phyloP scores from a whole-genome alignment of 2,113 vertebrate genomes.

The Plecotus auritus region DNA sequence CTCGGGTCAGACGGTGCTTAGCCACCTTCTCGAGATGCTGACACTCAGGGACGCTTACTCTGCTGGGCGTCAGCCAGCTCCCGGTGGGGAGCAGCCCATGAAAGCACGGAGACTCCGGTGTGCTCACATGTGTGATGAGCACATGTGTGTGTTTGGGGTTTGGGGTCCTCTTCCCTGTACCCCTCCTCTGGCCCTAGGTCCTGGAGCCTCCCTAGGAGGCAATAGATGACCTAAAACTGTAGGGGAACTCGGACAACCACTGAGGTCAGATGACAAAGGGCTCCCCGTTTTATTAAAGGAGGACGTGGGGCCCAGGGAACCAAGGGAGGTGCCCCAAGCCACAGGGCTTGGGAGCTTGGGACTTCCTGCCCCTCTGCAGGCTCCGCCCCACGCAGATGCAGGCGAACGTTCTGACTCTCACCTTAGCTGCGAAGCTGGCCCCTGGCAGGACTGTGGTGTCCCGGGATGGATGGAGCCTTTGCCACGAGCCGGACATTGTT shows the following conservation, averaged over 20 bases:
- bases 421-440: neutral
- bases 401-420: neutral
- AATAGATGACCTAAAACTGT: rapidly evolving
- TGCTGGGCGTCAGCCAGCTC: neutral
- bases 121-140: neutral
- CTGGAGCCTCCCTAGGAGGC: neutral
- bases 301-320: rapidly evolving
- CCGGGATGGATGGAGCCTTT: neutral
- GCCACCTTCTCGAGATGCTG: neutral
- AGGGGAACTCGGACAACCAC: neutral
- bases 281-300: neutral
- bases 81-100: neutral
- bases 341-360: neutral
- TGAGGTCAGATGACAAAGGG: neutral
- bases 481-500: neutral
- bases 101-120: neutral
- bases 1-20: neutral
- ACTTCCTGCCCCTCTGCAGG: rapidly evolving
- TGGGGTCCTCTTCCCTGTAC: neutral
- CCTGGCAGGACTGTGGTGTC: neutral
- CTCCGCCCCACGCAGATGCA: rapidly evolving
- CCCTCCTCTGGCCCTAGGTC: neutral
- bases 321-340: neutral
- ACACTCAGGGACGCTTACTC: rapidly evolving
- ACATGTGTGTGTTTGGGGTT: neutral